Percentiles rank a stretch among this genome's conserved stretches.
Evolutionary conservation across 2,797 vertebrate genomes (phyloP).

Genomic region (Picus viridis): DNA sequence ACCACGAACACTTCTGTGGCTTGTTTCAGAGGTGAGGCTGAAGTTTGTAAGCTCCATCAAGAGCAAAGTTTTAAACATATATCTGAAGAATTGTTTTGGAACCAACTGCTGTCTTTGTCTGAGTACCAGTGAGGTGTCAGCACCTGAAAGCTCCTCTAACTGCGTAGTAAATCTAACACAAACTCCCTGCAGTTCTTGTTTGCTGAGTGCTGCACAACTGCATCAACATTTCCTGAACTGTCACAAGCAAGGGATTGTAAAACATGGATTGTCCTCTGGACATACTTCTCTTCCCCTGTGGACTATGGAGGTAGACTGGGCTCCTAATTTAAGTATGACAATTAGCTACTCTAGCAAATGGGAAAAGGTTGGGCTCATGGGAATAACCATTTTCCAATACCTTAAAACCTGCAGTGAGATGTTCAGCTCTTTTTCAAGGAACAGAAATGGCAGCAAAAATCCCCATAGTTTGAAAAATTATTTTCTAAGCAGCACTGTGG

Average conservation of each 20-base stretch:
- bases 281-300: neutral
- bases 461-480: neutral
- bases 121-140: neutral
- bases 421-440: neutral
- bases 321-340: neutral
- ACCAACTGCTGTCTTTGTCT: neutral
- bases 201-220: neutral
- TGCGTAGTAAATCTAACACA: neutral
- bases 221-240: neutral
- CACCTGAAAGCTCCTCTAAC: neutral
- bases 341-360: neutral
- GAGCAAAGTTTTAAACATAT: neutral
- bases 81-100: neutral
- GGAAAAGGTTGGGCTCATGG: neutral
- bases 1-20: neutral
- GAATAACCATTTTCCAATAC: neutral
- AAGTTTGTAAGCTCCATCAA: neutral
- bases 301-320: neutral
- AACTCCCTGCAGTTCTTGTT: neutral
- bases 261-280: neutral
- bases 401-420: neutral
- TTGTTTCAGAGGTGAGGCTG: neutral
- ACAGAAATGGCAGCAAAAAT: neutral
- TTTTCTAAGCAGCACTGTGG: neutral
- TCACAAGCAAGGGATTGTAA: neutral